These are phyloP conservation scores for Lamellibrachia luymesi DNA, from an alignment of 1,140 invertebrate genomes.

Conservation along the genomic window DNA sequence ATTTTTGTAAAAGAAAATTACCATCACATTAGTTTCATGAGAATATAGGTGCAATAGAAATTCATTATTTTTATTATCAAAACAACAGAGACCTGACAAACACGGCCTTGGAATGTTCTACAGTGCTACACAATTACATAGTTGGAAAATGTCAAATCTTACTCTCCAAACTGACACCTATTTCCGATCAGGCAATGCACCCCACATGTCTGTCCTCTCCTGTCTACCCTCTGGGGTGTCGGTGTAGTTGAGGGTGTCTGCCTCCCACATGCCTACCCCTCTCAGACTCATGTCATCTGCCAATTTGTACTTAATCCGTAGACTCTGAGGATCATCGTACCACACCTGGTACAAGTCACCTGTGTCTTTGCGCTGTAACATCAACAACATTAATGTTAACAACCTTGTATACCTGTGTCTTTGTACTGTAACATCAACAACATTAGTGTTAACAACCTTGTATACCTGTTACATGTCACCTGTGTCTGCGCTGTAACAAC, in stretches of 20 bases:
- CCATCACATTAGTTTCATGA: neutral
- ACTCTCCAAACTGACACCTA: neutral
- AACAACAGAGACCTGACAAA: neutral
- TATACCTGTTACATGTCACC: no score
- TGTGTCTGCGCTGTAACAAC: no score
- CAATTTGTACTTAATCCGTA: slow-evolving; percentile 44
- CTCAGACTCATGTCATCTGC: slow-evolving; percentile 39
- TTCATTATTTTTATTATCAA: no score
- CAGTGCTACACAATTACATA: neutral
- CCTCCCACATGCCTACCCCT: slow-evolving; percentile 58
- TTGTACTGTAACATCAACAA: neutral
- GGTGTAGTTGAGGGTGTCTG: slow-evolving; percentile 49
- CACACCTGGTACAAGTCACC: slow-evolving; percentile 45
- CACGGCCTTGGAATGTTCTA: neutral
- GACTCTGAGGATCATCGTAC: slow-evolving; percentile 51
- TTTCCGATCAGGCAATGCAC: slow-evolving; percentile 32
- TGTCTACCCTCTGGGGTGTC: slow-evolving; percentile 31
- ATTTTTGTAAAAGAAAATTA: neutral
- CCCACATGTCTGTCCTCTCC: slow-evolving; percentile 42
- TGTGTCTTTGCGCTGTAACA: neutral
- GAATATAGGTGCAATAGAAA: neutral
- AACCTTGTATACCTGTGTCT: neutral
- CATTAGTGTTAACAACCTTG: neutral
- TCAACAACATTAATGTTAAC: neutral
- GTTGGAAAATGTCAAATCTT: neutral